Evolutionary conservation across 2,797 vertebrate species (phyloP).

Genomic region (Phaenicophaeus curvirostris): DNA sequence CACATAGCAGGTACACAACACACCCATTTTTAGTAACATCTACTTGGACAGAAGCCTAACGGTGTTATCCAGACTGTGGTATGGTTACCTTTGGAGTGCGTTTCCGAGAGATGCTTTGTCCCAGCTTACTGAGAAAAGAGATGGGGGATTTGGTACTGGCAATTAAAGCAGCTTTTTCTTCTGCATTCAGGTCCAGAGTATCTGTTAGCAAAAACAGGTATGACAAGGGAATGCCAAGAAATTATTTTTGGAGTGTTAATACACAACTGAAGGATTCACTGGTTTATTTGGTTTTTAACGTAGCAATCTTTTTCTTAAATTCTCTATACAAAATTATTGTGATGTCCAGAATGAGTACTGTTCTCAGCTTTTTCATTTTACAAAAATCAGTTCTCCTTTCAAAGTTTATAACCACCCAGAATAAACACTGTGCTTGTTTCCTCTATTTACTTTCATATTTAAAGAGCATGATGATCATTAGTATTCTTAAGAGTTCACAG

Average conservation of each 20-base stretch:
- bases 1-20: background rate
- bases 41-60: background rate
- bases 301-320: background rate
- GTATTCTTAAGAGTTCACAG: background rate
- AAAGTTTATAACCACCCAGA: background rate
- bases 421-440: background rate
- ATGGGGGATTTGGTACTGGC: constrained; percentile 95
- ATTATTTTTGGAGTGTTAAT: background rate
- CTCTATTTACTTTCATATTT: background rate
- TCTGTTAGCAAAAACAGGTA: constrained; percentile 75
- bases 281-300: background rate
- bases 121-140: constrained; percentile 96
- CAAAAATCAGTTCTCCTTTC: background rate
- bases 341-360: background rate
- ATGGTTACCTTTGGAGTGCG: constrained; percentile 90
- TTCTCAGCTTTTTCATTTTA: background rate
- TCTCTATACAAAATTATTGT: background rate
- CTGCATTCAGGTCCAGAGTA: constrained; percentile 88
- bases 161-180: constrained; percentile 90
- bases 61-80: no score
- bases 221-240: background rate
- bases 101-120: constrained; percentile 96
- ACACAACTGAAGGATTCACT: background rate
- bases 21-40: background rate
- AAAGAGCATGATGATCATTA: background rate